Conservation (phyloP, 2,113 vertebrate species). For the Nipponia nippon region DNA sequence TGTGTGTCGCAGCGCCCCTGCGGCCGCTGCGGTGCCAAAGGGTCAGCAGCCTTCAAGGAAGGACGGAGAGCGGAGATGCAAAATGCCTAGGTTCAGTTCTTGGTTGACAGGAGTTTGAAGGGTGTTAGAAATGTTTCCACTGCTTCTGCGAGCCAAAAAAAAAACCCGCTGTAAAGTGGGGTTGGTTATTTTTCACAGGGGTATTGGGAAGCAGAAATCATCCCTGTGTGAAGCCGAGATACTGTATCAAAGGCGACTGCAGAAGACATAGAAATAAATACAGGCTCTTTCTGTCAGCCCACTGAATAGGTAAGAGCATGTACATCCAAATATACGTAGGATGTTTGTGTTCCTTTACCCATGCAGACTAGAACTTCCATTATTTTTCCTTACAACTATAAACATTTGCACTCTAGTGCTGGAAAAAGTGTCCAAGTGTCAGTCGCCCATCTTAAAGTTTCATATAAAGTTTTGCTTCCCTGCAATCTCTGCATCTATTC, state of each 20-base stretch:
- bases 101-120: background rate
- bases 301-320: background rate
- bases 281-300: background rate
- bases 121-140: background rate
- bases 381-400: background rate
- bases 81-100: accelerated
- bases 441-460: background rate
- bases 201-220: background rate
- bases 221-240: background rate
- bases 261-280: background rate
- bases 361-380: background rate
- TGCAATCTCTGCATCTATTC: background rate
- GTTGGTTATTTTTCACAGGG: background rate
- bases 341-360: background rate
- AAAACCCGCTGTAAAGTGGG: background rate
- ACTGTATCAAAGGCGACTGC: too few relatives aligned
- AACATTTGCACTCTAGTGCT: background rate
- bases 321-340: background rate
- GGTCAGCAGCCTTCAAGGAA: accelerated
- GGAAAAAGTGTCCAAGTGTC: background rate
- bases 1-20: accelerated
- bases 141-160: background rate
- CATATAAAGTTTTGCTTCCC: background rate
- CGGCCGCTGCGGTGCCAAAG: accelerated
- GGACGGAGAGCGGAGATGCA: accelerated